Conservation (phyloP, 2,888 invertebrate species). For the Arge pagana region DNA sequence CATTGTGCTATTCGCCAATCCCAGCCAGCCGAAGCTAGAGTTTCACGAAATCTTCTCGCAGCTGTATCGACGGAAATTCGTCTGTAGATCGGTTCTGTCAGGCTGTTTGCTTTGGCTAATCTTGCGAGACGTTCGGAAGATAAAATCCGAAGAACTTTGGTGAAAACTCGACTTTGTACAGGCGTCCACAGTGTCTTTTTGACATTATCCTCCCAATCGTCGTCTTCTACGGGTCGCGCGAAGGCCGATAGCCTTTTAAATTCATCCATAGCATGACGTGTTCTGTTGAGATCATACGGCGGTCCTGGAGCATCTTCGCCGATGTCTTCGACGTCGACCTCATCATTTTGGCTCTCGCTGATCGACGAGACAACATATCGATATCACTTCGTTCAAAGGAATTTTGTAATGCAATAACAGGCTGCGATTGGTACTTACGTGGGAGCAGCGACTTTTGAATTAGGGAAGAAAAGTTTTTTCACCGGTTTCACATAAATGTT, state of each 20-base stretch:
- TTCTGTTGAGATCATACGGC: conserved; percentile 65
- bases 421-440: background rate
- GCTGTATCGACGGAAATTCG: conserved; percentile 74
- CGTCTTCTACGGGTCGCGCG: conserved; percentile 63
- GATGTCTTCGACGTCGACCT: conserved; percentile 59
- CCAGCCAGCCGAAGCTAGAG: conserved; percentile 75
- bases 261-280: conserved; percentile 71
- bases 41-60: conserved; percentile 67
- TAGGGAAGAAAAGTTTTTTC: conserved; percentile 61
- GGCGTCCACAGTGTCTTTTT: conserved; percentile 67
- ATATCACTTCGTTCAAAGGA: background rate
- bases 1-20: conserved; percentile 75
- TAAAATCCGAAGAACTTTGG: conserved; percentile 68
- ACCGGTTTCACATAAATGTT: conserved; percentile 66
- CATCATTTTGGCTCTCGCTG: conserved; percentile 46
- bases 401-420: background rate
- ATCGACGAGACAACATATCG: background rate
- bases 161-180: conserved; percentile 69
- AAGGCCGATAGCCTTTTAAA: conserved; percentile 69
- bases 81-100: conserved; percentile 71
- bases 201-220: conserved; percentile 73
- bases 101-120: conserved; percentile 64
- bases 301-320: conserved; percentile 56
- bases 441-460: conserved; percentile 26
- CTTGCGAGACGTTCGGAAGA: conserved; percentile 70